Percentiles rank a stretch among this genome's conserved stretches.
phyloP scores from a whole-genome alignment of 2,113 vertebrate species.

The Pangasianodon gigas region DNA sequence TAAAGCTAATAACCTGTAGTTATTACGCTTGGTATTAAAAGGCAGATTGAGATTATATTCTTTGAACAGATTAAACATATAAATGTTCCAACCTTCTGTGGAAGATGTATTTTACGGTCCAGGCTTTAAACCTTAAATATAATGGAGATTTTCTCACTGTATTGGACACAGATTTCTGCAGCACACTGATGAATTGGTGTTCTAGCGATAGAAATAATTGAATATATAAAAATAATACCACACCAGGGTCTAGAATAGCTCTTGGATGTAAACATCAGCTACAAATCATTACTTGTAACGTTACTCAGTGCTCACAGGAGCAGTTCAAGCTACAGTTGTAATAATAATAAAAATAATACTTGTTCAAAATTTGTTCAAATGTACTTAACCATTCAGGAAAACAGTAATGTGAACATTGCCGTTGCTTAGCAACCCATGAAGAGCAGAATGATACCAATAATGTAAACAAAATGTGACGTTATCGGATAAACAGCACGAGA shows the following conservation, averaged over 20 bases:
- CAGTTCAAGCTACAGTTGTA: too few species aligned
- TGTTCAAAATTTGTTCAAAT: too few species aligned
- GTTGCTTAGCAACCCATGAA: not conserved
- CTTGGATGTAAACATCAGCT: not conserved
- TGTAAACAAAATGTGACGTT: not conserved
- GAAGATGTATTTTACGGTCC: too few species aligned
- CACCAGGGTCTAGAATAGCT: not conserved
- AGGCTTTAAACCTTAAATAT: not conserved
- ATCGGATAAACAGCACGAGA: not conserved
- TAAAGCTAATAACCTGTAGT: too few species aligned
- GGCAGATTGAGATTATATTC: too few species aligned
- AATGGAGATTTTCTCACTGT: not conserved
- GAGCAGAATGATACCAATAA: not conserved
- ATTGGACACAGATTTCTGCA: not conserved
- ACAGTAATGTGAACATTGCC: not conserved
- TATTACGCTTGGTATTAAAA: too few species aligned
- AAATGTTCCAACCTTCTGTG: too few species aligned
- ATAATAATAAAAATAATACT: too few species aligned
- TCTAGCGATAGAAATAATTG: not conserved
- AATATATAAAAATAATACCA: not conserved
- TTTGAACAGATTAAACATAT: too few species aligned
- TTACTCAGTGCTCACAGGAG: too few species aligned
- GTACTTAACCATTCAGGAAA: not conserved
- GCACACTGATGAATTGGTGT: not conserved
- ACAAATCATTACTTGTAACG: not conserved